Conservation (phyloP, 2,113 vertebrate species). For the Entomyzon cyanotis region DNA sequence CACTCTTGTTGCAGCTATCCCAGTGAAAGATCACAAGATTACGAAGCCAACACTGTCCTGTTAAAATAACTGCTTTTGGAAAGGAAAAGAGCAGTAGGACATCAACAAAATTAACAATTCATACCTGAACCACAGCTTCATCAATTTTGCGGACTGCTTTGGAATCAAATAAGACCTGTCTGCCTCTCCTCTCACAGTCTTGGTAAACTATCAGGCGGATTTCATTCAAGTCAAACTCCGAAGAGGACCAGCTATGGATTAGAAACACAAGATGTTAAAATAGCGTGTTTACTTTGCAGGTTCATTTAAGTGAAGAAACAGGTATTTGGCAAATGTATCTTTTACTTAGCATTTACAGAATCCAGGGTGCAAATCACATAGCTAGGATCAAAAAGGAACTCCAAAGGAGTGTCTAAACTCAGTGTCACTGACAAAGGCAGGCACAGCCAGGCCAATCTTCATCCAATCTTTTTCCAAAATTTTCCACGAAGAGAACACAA, state of each 20-base stretch:
- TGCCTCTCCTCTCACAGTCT: conserved; percentile 86
- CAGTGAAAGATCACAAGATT: not conserved
- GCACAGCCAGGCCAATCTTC: not conserved
- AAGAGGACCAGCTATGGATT: conserved; percentile 80
- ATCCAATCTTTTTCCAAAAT: not conserved
- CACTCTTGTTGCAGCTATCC: not conserved
- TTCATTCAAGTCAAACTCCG: conserved; percentile 83
- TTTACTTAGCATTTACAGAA: not conserved
- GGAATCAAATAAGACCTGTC: conserved; percentile 89
- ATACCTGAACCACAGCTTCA: conserved; percentile 74
- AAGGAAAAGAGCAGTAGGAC: not conserved
- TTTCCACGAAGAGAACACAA: not conserved
- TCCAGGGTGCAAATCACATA: not conserved
- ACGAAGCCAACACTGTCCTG: not conserved
- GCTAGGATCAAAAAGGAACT: not conserved
- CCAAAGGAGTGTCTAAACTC: not conserved
- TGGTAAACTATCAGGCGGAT: conserved; percentile 89
- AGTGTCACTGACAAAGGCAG: not conserved
- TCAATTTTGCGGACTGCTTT: conserved; percentile 83
- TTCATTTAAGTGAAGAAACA: not conserved
- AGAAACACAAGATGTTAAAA: conserved; percentile 9
- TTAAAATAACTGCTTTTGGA: not conserved
- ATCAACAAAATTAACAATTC: conserved; percentile 2
- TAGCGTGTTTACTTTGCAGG: not conserved
- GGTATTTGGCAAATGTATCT: not conserved